Evolutionary conservation across 2,797 vertebrate genomes (phyloP).

Genomic region (Adrianichthys oophorus): DNA sequence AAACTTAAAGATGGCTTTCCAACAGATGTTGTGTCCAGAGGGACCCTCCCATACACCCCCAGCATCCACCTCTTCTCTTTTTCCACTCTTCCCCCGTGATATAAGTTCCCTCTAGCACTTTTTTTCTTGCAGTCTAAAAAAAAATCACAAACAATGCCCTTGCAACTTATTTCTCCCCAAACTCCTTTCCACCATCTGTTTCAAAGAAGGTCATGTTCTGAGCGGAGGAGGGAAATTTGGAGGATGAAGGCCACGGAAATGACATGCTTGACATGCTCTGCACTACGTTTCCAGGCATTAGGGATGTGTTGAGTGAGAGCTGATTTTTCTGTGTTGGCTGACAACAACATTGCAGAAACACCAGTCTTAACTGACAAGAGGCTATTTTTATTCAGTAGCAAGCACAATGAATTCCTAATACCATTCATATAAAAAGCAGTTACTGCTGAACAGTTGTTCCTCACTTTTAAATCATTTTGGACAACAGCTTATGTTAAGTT

Average conservation of each 20-base stretch:
- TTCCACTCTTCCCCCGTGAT: constrained; percentile 37
- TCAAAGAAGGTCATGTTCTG: constrained; percentile 50
- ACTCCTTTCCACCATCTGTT: constrained; percentile 69
- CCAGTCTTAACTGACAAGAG: constrained; percentile 51
- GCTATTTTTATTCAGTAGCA: constrained; percentile 62
- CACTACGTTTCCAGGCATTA: constrained; percentile 29
- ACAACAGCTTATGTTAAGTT: no score
- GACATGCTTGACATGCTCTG: constrained; percentile 36
- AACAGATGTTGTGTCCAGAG: constrained; percentile 63
- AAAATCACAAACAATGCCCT: constrained; percentile 68
- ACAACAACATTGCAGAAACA: constrained; percentile 52
- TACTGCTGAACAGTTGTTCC: constrained; percentile 1
- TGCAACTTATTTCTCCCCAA: constrained; percentile 69
- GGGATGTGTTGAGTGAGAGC: constrained; percentile 42
- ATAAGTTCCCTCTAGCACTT: constrained; percentile 49
- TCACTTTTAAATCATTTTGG: no score
- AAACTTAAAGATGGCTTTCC: constrained; percentile 42
- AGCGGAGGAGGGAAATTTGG: constrained; percentile 22
- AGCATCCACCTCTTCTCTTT: constrained; percentile 13
- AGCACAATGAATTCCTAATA: constrained; percentile 64
- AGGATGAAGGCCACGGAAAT: constrained; percentile 23
- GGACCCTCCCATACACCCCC: constrained; percentile 23
- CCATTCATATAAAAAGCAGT: constrained; percentile 36
- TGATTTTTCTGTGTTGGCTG: constrained; percentile 28
- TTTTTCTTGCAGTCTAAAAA: constrained; percentile 40